phyloP scores from a whole-genome alignment of 2,888 invertebrate species.

The Harpalus rubripes region DNA sequence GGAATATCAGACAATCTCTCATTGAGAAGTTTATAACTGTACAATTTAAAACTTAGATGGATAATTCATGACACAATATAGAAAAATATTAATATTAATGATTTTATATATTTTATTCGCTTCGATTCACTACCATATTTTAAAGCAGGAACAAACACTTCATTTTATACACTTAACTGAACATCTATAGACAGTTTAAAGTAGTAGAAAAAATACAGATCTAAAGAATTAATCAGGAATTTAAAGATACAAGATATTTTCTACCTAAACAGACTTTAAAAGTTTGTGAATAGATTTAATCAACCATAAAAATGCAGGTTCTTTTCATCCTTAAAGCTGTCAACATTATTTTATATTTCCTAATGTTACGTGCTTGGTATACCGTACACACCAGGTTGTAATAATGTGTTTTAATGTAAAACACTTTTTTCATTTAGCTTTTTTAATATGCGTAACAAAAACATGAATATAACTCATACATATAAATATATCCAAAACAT shows the following conservation, averaged over 20 bases:
- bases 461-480: background rate
- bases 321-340: background rate
- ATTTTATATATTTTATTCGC: too few relatives aligned
- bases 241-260: background rate
- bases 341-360: background rate
- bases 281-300: constrained; percentile 44
- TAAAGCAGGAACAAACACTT: too few relatives aligned
- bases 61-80: too few relatives aligned
- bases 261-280: constrained; percentile 35
- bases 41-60: too few relatives aligned
- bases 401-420: background rate
- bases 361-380: background rate
- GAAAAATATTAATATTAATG: too few relatives aligned
- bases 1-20: too few relatives aligned
- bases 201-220: too few relatives aligned
- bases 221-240: background rate
- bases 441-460: background rate
- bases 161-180: too few relatives aligned
- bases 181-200: too few relatives aligned
- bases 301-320: constrained; percentile 35
- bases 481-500: background rate
- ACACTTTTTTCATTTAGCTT: background rate
- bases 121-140: too few relatives aligned
- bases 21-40: too few relatives aligned
- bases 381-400: background rate